These are phyloP conservation scores for Xiphophorus hellerii DNA, from an alignment of 2,113 vertebrate genomes.

Conservation along the genomic window DNA sequence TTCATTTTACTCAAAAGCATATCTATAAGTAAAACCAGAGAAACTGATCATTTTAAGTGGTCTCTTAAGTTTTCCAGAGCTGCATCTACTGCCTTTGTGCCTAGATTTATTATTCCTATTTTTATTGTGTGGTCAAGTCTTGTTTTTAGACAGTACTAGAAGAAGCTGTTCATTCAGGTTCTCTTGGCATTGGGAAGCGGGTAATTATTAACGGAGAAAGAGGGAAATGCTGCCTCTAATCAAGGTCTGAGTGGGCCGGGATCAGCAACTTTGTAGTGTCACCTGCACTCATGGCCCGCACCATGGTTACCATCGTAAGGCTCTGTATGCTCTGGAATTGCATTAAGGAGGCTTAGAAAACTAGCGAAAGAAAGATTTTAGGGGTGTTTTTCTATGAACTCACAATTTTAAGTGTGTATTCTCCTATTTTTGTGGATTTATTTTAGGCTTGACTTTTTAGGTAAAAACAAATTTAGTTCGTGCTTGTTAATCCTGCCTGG, in stretches of 20 bases:
- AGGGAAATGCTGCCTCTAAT: slow-evolving; percentile 62
- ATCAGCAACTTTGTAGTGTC: slow-evolving; percentile 33
- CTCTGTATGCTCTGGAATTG: neutral
- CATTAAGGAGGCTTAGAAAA: slow-evolving; percentile 2
- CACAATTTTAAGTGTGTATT: neutral
- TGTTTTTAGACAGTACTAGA: slow-evolving; percentile 5
- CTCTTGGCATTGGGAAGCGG: slow-evolving; percentile 38
- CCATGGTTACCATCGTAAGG: slow-evolving; percentile 23
- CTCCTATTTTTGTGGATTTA: neutral
- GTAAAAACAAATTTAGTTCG: neutral
- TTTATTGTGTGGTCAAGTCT: slow-evolving; percentile 3
- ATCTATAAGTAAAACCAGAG: too few relatives aligned
- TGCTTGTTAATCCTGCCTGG: neutral
- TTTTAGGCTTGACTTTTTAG: neutral
- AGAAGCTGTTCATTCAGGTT: slow-evolving; percentile 17
- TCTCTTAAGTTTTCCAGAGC: too few relatives aligned
- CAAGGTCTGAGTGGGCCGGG: slow-evolving; percentile 58
- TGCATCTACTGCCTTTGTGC: too few relatives aligned
- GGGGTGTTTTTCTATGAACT: neutral
- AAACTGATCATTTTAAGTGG: too few relatives aligned
- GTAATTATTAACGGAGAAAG: slow-evolving; percentile 74
- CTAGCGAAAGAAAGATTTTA: neutral
- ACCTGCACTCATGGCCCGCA: slow-evolving; percentile 18
- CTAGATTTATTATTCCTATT: too few relatives aligned
- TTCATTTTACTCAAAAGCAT: too few relatives aligned